Percentiles rank a stretch among this genome's conserved stretches.
Conservation (phyloP, 2,797 vertebrate species). For the Macropodus opercularis region DNA sequence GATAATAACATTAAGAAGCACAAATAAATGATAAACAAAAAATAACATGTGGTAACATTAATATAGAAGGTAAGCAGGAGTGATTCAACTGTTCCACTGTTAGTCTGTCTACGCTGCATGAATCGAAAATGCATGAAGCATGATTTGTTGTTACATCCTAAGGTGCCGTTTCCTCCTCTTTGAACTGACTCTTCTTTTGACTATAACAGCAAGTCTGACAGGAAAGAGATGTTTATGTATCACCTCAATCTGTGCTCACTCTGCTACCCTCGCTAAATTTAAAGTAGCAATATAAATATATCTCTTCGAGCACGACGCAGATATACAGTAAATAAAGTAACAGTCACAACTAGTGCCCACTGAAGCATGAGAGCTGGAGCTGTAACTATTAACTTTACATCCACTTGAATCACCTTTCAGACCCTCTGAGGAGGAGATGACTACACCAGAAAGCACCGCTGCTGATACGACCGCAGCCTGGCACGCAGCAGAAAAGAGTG, state of each 20-base stretch:
- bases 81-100: constrained; percentile 17
- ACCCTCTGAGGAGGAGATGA: constrained; percentile 19
- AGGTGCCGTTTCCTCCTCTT: constrained; percentile 5
- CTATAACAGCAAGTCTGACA: constrained; percentile 15
- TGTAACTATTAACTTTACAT: constrained; percentile 59
- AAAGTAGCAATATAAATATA: constrained; percentile 38
- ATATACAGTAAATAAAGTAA: constrained; percentile 4
- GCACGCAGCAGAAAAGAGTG: neutral
- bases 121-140: constrained; percentile 24
- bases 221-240: constrained; percentile 9
- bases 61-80: constrained; percentile 4
- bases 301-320: constrained; percentile 27
- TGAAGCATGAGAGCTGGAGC: constrained; percentile 40
- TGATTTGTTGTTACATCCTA: constrained; percentile 3
- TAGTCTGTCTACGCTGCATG: constrained; percentile 3
- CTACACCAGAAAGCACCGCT: constrained; percentile 8
- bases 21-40: neutral
- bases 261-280: constrained; percentile 4
- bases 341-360: constrained; percentile 29
- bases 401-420: constrained; percentile 52
- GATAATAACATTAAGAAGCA: neutral
- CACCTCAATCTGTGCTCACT: constrained; percentile 26
- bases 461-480: neutral
- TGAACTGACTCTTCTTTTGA: constrained; percentile 15
- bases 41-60: neutral